A percentile compares a stretch with the other conserved stretches of the same genome.
phyloP scores from a whole-genome alignment of 2,888 invertebrate species.

The Panorpa germanica region DNA sequence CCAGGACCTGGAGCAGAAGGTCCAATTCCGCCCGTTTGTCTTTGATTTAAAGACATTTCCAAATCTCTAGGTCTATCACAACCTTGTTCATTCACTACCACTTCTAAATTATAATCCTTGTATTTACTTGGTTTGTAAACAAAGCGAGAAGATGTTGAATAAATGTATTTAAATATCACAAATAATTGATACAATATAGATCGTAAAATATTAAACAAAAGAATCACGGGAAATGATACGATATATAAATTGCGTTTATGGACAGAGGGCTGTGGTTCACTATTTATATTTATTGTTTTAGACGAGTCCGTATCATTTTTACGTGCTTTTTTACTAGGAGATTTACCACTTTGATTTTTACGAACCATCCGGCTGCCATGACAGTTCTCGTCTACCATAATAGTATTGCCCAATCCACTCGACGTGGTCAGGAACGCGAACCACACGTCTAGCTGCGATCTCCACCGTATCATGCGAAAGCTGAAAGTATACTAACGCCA shows the following conservation, averaged over 20 bases:
- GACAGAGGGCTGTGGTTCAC: slow-evolving; percentile 48
- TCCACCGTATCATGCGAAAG: too few relatives aligned
- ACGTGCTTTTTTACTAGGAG: slow-evolving; percentile 41
- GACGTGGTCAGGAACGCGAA: too few relatives aligned
- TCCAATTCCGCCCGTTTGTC: slow-evolving; percentile 15
- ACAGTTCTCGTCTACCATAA: too few relatives aligned
- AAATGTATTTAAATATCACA: slow-evolving; percentile 69
- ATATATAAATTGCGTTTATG: slow-evolving; percentile 77
- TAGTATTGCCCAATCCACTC: too few relatives aligned
- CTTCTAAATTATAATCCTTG: slow-evolving; percentile 36
- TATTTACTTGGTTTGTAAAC: slow-evolving; percentile 40
- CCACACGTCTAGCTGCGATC: too few relatives aligned
- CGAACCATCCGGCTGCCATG: slow-evolving; percentile 43
- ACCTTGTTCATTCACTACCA: slow-evolving; percentile 27
- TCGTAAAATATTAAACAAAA: slow-evolving; percentile 67
- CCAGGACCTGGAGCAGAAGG: slow-evolving; percentile 45
- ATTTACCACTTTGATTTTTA: slow-evolving; percentile 38
- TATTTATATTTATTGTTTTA: slow-evolving; percentile 37
- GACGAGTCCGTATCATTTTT: slow-evolving; percentile 39
- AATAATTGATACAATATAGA: slow-evolving; percentile 72
- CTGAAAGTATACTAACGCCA: too few relatives aligned
- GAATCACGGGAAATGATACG: slow-evolving; percentile 73
- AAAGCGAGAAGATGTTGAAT: slow-evolving; percentile 60
- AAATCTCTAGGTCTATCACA: slow-evolving; percentile 16
- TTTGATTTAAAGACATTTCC: slow-evolving; percentile 18